Percentiles rank a stretch among this genome's conserved stretches.
These are phyloP conservation scores for Ailurus styani DNA, from an alignment of 2,113 vertebrate genomes.

Conservation along the genomic window DNA sequence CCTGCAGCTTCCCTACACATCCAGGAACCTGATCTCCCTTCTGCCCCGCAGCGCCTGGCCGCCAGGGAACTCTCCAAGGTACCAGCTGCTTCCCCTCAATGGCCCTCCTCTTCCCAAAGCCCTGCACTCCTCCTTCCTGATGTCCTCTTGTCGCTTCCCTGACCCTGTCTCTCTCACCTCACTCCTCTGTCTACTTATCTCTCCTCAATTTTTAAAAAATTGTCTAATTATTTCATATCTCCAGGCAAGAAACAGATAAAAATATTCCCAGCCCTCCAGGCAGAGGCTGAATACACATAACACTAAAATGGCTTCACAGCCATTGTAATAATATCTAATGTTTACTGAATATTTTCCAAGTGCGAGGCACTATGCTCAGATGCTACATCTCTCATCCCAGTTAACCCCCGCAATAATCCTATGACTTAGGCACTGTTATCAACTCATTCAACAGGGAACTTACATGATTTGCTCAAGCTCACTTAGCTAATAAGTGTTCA, in stretches of 20 bases:
- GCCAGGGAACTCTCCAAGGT: slow-evolving; percentile 65
- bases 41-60: not conserved
- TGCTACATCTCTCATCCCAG: not conserved
- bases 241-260: slow-evolving; percentile 45
- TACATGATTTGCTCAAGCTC: not conserved
- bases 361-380: not conserved
- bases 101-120: not conserved
- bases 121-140: not conserved
- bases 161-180: not conserved
- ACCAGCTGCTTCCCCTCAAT: not conserved
- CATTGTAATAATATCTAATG: not conserved
- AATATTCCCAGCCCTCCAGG: slow-evolving; percentile 17
- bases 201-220: not conserved
- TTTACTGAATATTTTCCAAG: not conserved
- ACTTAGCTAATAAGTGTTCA: not conserved
- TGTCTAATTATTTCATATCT: slow-evolving; percentile 53
- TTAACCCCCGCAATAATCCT: not conserved
- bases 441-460: not conserved
- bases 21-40: not conserved
- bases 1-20: not conserved
- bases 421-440: not conserved
- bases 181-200: not conserved
- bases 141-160: not conserved
- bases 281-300: not conserved
- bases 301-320: not conserved